A percentile compares a stretch with the other conserved stretches of the same genome.
phyloP scores from a whole-genome alignment of 2,113 vertebrate genomes.

The Cisticola juncidis region DNA sequence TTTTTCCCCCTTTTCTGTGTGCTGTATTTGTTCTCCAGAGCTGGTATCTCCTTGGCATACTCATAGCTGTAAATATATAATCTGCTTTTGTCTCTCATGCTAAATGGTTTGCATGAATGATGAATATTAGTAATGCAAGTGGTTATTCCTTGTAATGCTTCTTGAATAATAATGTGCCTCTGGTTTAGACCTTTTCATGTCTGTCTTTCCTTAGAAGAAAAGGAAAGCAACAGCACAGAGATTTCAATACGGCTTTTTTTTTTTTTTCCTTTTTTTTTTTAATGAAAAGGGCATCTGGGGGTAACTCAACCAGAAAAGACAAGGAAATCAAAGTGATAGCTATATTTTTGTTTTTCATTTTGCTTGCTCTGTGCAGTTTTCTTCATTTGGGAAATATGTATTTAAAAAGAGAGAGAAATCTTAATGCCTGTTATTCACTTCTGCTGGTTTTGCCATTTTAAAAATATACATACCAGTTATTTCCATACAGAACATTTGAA shows the following conservation, averaged over 20 bases:
- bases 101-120: slow-evolving; percentile 1
- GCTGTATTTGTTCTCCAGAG: not conserved
- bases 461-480: not conserved
- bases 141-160: not conserved
- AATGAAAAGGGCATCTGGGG: not conserved
- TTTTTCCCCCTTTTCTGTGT: too few species aligned
- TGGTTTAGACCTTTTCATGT: not conserved
- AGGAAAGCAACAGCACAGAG: not conserved
- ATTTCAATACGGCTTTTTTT: not conserved
- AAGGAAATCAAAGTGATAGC: not conserved
- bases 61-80: not conserved
- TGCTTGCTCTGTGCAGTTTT: not conserved
- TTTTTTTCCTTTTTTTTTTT: not conserved
- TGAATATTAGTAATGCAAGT: slow-evolving; percentile 31
- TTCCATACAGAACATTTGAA: not conserved
- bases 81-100: not conserved
- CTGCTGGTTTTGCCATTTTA: not conserved
- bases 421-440: not conserved
- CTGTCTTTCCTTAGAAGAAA: not conserved
- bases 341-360: not conserved
- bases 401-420: not conserved
- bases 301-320: slow-evolving; percentile 11
- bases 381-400: not conserved
- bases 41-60: not conserved
- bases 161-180: slow-evolving; percentile 1